Evolutionary conservation across 1,140 invertebrate genomes (phyloP), one percentile per base, ranked within the genome.

Genomic region (Trichoplusia ni): DNA sequence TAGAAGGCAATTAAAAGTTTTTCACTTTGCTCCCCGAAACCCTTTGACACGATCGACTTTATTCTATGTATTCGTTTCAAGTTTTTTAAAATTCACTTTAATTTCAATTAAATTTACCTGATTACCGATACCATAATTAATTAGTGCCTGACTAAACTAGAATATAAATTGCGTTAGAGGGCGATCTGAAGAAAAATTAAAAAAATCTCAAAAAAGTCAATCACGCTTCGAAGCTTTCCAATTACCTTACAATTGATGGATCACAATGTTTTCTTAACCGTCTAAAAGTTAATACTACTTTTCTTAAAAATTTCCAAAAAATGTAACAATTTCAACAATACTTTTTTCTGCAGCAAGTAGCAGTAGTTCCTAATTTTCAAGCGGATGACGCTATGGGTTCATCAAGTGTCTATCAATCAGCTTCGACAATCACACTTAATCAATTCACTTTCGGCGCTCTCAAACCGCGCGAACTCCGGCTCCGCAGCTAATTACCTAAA

Each of bases 1-100:
- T 47, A 42, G 25, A 47, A 37, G 42, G 56, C 42, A 60, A 60
- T 60, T 60, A 60, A 60, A 60, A 60, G 40, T 60, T 60, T 60
- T 60, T 60, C 40, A 60, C 56, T 60, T 60, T 14, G 9, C 27
- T 37, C 56, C 27, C 19, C 16, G 11, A 21, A 25, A 46, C 42
- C 42, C 56, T 60, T 60, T 60, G 42, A 60, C 56, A 35, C 51
- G 40, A 46, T 47, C 56, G 19, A 60, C 16, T 60, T 47, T 47
- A 18, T 44, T 60, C 42, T 46, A 47, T 42, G 27, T 60, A 14
- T 47, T 59, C 23, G 42, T 27, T 59, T 47, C 14, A 16, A 44
- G 44, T 44, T 44, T 44, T 19, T 44, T 31, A 14, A 11, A 54
- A 35, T 54, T 38, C 51, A 25, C 13, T 59, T 44, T 19, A 16